A percentile compares a stretch with the other conserved stretches of the same genome.
Evolutionary conservation across 1,140 invertebrate genomes (phyloP).

Genomic region (Drosophila quadrilineata): DNA sequence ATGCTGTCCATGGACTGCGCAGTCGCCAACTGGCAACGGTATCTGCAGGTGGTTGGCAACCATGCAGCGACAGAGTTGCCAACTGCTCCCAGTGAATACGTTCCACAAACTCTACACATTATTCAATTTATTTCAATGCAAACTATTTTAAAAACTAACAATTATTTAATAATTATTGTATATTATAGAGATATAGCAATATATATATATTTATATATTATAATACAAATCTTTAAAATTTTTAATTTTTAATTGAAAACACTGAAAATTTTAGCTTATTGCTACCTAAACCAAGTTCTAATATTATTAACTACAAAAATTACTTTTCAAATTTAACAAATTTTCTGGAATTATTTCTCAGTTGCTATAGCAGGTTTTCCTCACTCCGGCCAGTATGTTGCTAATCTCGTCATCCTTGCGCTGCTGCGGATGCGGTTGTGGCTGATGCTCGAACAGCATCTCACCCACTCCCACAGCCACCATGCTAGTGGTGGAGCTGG

Average conservation of each 20-base stretch:
- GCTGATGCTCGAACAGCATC: slow-evolving; percentile 80
- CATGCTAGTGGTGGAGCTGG: slow-evolving; percentile 28
- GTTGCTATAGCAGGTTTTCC: slow-evolving; percentile 93
- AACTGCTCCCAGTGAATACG: not conserved
- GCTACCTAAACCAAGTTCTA: slow-evolving; percentile 32
- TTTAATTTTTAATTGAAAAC: not conserved
- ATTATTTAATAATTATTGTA: too few species aligned
- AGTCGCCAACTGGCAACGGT: slow-evolving; percentile 2
- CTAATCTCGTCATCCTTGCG: slow-evolving; percentile 91
- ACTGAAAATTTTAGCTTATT: slow-evolving; percentile 8
- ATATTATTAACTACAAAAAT: slow-evolving; percentile 21
- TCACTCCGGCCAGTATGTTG: slow-evolving; percentile 91
- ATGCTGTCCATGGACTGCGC: slow-evolving; percentile 11
- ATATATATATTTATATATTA: slow-evolving; percentile 6
- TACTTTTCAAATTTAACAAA: slow-evolving; percentile 36
- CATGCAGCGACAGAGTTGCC: too few species aligned
- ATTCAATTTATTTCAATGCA: slow-evolving; percentile 39
- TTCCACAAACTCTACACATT: not conserved
- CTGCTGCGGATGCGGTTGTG: slow-evolving; percentile 81
- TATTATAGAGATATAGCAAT: slow-evolving; percentile 9
- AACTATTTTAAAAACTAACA: slow-evolving; percentile 31
- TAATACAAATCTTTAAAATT: too few species aligned
- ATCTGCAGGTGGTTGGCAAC: not conserved
- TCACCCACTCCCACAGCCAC: slow-evolving; percentile 50
- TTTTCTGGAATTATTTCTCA: slow-evolving; percentile 77